These are phyloP conservation scores for Macrosoma leucophasiata DNA, from an alignment of 2,888 invertebrate species.

Conservation along the genomic window DNA sequence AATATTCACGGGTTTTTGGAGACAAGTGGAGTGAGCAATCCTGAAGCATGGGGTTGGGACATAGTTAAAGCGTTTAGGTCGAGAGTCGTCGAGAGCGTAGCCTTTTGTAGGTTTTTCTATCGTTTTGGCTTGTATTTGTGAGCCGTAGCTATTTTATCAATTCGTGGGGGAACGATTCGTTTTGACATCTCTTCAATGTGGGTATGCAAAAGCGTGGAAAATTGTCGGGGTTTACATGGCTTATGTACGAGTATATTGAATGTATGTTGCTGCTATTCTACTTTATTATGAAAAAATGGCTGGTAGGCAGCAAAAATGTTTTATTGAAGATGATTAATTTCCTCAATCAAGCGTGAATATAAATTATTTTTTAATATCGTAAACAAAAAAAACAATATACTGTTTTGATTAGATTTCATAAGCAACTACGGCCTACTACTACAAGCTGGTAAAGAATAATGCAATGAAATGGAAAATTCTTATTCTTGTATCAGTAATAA, in stretches of 20 bases:
- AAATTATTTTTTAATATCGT: too few relatives aligned
- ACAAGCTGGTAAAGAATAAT: too few relatives aligned
- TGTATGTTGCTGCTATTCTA: too few relatives aligned
- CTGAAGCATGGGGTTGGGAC: conserved; percentile 67
- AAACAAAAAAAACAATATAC: too few relatives aligned
- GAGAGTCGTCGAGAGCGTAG: conserved; percentile 63
- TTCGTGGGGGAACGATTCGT: conserved; percentile 53
- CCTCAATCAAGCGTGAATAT: too few relatives aligned
- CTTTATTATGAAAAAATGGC: too few relatives aligned
- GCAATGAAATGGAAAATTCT: too few relatives aligned
- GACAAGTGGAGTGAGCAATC: conserved; percentile 75
- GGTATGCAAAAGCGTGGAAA: conserved; percentile 36
- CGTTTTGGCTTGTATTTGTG: conserved; percentile 58
- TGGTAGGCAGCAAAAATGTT: too few relatives aligned
- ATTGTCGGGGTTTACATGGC: conserved; percentile 26
- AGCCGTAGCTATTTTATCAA: conserved; percentile 67
- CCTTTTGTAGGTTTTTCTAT: conserved; percentile 70
- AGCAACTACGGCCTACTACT: too few relatives aligned
- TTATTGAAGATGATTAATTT: too few relatives aligned
- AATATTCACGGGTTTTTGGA: conserved; percentile 67
- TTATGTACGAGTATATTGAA: neutral
- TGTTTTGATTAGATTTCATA: too few relatives aligned
- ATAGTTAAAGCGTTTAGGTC: conserved; percentile 74
- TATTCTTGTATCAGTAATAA: too few relatives aligned
- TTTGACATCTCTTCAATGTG: conserved; percentile 52